A percentile compares a stretch with the other conserved stretches of the same genome.
phyloP scores from a whole-genome alignment of 2,888 invertebrate genomes.

The Sphaeridia pumilis region DNA sequence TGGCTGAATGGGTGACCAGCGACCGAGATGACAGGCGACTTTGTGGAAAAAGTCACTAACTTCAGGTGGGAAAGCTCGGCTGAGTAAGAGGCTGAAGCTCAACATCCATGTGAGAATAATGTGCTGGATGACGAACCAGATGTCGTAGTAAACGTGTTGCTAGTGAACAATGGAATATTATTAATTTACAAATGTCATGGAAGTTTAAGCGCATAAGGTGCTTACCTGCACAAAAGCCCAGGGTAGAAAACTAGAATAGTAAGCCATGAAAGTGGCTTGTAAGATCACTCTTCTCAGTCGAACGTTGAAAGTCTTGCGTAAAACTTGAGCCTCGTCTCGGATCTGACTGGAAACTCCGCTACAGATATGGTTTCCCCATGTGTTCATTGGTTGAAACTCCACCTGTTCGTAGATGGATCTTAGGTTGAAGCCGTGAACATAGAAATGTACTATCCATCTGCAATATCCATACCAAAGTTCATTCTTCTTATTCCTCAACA shows the following conservation, averaged over 20 bases:
- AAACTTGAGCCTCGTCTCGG: constrained; percentile 65
- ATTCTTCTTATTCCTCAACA: neutral
- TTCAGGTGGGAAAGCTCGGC: constrained; percentile 40
- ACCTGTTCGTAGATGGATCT: constrained; percentile 26
- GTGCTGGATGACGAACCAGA: constrained; percentile 71
- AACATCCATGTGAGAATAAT: constrained; percentile 72
- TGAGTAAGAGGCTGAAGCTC: constrained; percentile 64
- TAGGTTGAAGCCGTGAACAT: constrained; percentile 27
- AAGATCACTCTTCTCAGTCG: constrained; percentile 80
- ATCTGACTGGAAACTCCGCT: constrained; percentile 26
- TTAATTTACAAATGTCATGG: neutral
- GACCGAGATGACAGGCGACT: constrained; percentile 77
- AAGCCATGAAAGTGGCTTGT: constrained; percentile 69
- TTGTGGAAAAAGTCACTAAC: constrained; percentile 72
- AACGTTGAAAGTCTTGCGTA: constrained; percentile 77
- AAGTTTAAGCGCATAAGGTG: constrained; percentile 7
- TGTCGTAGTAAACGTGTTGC: constrained; percentile 59
- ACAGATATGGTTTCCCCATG: constrained; percentile 26
- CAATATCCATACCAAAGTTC: neutral
- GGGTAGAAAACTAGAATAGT: constrained; percentile 79
- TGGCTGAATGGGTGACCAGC: constrained; percentile 54
- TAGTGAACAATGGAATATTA: constrained; percentile 37
- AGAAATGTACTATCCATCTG: constrained; percentile 19
- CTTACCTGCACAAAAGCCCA: constrained; percentile 75
- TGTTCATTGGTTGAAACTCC: constrained; percentile 21